Evolutionary conservation across 2,888 invertebrate species (phyloP).

Genomic region (Xiphydria camelus): DNA sequence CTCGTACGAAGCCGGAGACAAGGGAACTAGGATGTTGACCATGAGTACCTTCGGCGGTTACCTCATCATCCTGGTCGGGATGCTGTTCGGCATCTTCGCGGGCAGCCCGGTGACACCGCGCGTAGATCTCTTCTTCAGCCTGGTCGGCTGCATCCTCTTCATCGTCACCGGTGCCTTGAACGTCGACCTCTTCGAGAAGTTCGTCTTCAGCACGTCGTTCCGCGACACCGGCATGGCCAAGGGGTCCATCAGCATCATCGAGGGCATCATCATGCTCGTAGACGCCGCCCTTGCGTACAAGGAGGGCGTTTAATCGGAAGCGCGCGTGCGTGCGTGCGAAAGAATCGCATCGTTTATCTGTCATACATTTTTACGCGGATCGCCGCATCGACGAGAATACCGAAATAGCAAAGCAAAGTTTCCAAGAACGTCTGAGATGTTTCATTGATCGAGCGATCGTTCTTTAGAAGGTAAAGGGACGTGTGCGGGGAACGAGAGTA

Average conservation of each 20-base stretch:
- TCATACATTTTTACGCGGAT: too few species aligned
- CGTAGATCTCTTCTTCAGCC: slow-evolving; percentile 74
- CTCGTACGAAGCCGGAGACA: slow-evolving; percentile 61
- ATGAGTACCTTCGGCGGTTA: slow-evolving; percentile 73
- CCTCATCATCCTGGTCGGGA: slow-evolving; percentile 69
- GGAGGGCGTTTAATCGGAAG: slow-evolving; percentile 62
- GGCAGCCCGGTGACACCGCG: slow-evolving; percentile 70
- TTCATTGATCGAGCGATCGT: too few species aligned
- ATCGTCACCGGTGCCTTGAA: slow-evolving; percentile 71
- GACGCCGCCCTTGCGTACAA: slow-evolving; percentile 75
- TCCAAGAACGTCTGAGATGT: too few species aligned
- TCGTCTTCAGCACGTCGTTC: slow-evolving; percentile 28
- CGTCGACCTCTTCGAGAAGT: slow-evolving; percentile 66
- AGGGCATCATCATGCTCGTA: slow-evolving; percentile 70
- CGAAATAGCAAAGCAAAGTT: too few species aligned
- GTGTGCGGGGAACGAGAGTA: too few species aligned
- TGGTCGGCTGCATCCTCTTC: slow-evolving; percentile 71
- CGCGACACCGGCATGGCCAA: slow-evolving; percentile 69
- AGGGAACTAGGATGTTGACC: slow-evolving; percentile 65
- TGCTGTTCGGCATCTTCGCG: slow-evolving; percentile 71
- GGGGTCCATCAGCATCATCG: slow-evolving; percentile 72
- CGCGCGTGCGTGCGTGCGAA: too few species aligned
- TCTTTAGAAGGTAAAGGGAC: too few species aligned
- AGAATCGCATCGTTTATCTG: too few species aligned
- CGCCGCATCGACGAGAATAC: too few species aligned